phyloP scores from a whole-genome alignment of 2,113 vertebrate genomes.

The Gymnarchus niloticus region DNA sequence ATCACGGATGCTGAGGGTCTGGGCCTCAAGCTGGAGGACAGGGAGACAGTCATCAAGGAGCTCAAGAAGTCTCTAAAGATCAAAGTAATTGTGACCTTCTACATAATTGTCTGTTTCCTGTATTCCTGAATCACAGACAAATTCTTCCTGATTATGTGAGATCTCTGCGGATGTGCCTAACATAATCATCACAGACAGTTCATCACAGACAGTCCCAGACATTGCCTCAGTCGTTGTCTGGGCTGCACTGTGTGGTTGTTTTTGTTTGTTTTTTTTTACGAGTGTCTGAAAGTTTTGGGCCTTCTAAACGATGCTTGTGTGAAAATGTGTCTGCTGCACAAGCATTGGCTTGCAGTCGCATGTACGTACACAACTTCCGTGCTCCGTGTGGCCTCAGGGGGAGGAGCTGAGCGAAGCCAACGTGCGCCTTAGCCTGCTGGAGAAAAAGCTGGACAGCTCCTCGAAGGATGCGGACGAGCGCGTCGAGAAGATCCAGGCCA shows the following conservation, averaged over 20 bases:
- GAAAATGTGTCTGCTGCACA: background rate
- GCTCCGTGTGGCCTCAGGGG: slow-evolving; percentile 56
- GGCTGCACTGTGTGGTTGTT: no score
- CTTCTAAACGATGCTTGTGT: background rate
- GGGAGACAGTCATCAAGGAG: slow-evolving; percentile 94
- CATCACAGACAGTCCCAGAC: no score
- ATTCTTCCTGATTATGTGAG: background rate
- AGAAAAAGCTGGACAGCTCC: slow-evolving; percentile 93
- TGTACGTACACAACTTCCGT: background rate
- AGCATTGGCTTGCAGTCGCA: background rate
- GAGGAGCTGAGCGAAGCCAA: slow-evolving; percentile 92
- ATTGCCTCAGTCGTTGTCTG: no score
- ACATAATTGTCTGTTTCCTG: background rate
- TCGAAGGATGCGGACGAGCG: slow-evolving; percentile 89
- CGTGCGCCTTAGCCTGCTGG: slow-evolving; percentile 84
- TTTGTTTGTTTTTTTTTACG: background rate
- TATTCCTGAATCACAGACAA: no score
- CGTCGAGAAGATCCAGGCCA: slow-evolving; percentile 87
- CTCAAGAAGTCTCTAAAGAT: slow-evolving; percentile 97
- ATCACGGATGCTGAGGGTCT: slow-evolving; percentile 92
- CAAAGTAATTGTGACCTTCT: slow-evolving; percentile 64
- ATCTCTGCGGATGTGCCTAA: background rate
- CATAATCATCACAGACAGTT: no score
- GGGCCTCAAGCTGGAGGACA: slow-evolving; percentile 89
- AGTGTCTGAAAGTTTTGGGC: background rate